A percentile compares a stretch with the other conserved stretches of the same genome.
Conservation (phyloP, 1,140 invertebrate genomes). For the Nasonia giraulti region DNA sequence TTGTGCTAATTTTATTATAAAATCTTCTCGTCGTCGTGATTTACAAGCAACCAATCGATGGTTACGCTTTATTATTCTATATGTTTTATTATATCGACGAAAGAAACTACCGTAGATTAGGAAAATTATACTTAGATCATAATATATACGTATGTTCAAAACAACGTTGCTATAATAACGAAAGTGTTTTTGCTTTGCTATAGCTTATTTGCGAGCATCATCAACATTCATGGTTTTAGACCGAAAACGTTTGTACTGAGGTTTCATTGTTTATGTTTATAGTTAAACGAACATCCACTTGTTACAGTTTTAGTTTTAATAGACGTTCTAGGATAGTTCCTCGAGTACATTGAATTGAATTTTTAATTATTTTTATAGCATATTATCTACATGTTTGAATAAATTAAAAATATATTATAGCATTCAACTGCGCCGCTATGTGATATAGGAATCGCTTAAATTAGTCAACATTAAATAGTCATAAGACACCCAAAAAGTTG, state of each 20-base stretch:
- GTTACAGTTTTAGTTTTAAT: not conserved
- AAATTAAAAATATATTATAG: not conserved
- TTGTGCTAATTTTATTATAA: conserved; percentile 20
- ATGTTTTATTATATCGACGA: not conserved
- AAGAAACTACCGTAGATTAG: not conserved
- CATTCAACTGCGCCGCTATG: not conserved
- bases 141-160: too few relatives aligned
- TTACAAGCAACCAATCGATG: not conserved
- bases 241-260: conserved; percentile 8
- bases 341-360: not conserved
- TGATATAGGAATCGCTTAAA: too few relatives aligned
- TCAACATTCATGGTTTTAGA: not conserved
- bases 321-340: not conserved
- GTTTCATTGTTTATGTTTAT: not conserved
- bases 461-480: too few relatives aligned
- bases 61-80: not conserved
- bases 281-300: not conserved
- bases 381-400: not conserved
- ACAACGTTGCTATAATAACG: too few relatives aligned
- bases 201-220: not conserved
- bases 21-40: not conserved
- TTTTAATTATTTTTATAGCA: too few relatives aligned
- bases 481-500: not conserved
- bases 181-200: too few relatives aligned
- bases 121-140: not conserved